These are phyloP conservation scores for Enteromius paludinosus DNA, from an alignment of 2,797 vertebrate species.

Conservation along the genomic window DNA sequence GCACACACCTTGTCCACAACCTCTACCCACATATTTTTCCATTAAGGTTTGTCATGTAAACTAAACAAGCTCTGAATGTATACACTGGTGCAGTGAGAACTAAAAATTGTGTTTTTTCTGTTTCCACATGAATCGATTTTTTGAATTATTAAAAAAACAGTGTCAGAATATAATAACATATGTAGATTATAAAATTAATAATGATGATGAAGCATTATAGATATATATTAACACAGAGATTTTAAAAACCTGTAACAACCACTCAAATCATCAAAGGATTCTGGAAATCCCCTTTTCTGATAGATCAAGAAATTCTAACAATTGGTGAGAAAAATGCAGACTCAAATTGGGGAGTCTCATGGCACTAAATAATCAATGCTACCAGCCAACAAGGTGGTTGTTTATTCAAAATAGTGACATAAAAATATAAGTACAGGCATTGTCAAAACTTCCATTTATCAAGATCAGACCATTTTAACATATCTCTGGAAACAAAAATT, in stretches of 20 bases:
- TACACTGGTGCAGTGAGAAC: background rate
- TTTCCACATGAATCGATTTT: background rate
- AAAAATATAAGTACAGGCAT: background rate
- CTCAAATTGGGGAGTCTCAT: background rate
- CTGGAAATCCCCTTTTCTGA: background rate
- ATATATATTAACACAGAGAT: background rate
- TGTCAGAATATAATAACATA: background rate
- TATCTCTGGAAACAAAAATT: background rate
- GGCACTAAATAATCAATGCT: background rate
- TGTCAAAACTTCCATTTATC: background rate
- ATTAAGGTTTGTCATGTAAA: background rate
- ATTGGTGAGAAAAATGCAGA: background rate
- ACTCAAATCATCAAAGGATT: background rate
- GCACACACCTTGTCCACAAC: too few species aligned
- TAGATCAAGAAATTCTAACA: background rate
- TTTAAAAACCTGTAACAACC: background rate
- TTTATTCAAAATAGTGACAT: background rate
- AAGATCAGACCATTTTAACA: background rate
- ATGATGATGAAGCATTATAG: background rate
- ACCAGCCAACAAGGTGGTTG: background rate
- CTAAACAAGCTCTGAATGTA: background rate
- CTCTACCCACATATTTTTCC: background rate
- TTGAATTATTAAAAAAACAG: background rate
- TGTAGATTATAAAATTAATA: background rate
- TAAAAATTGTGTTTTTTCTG: conserved; percentile 33